A percentile compares a stretch with the other conserved stretches of the same genome.
These are phyloP conservation scores for Yponomeuta sedellus DNA, from an alignment of 2,888 invertebrate species.

Conservation along the genomic window DNA sequence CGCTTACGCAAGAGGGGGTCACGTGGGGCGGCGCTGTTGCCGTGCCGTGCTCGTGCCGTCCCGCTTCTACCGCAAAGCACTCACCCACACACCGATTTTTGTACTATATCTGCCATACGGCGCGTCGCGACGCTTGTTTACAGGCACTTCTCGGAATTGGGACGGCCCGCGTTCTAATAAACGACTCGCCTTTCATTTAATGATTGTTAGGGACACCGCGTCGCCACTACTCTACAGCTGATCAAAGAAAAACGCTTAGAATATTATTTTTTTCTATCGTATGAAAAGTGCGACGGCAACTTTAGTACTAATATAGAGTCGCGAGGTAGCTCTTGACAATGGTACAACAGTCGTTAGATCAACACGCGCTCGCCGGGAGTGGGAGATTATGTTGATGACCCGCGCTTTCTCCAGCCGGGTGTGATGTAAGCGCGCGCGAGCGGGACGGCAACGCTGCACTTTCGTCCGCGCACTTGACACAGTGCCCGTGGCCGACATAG, in stretches of 20 bases:
- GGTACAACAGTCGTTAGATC: neutral
- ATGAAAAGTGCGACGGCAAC: neutral
- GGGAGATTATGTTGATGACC: slow-evolving; percentile 55
- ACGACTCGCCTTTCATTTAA: neutral
- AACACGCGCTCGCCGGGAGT: slow-evolving; percentile 10
- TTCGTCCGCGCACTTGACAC: slow-evolving; percentile 75
- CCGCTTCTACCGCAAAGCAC: slow-evolving; percentile 38
- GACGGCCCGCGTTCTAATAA: slow-evolving; percentile 33
- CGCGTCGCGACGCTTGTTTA: slow-evolving; percentile 58
- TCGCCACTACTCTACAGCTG: slow-evolving; percentile 22
- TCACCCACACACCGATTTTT: slow-evolving; percentile 24
- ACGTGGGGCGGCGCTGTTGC: slow-evolving; percentile 70
- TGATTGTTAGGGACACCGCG: neutral
- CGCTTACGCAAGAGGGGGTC: slow-evolving; percentile 72
- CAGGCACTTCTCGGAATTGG: slow-evolving; percentile 61
- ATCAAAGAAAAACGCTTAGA: slow-evolving; percentile 31
- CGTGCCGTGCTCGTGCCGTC: slow-evolving; percentile 49
- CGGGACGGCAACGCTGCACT: slow-evolving; percentile 67
- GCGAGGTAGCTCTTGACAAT: neutral
- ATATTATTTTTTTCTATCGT: neutral
- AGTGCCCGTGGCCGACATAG: slow-evolving; percentile 75
- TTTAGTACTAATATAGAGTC: neutral
- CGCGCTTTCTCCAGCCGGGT: slow-evolving; percentile 67
- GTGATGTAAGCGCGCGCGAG: slow-evolving; percentile 59
- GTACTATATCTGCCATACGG: slow-evolving; percentile 39